Evolutionary conservation across 2,888 invertebrate genomes (phyloP).

Genomic region (Drosophila neonasuta): DNA sequence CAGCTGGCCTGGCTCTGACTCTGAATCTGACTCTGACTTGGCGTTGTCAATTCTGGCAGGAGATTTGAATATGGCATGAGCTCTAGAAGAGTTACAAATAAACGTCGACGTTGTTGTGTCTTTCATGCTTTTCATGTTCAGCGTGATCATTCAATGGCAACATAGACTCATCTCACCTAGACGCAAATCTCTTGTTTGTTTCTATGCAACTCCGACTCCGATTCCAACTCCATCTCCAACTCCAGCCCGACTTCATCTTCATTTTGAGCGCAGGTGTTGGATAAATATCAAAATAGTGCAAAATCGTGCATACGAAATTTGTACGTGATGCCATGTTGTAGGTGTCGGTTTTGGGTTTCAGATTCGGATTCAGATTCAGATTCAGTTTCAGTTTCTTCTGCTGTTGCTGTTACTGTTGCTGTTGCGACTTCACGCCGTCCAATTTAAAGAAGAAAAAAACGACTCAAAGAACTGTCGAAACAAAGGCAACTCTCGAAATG

Average conservation of each 20-base stretch:
- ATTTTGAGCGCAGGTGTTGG: slow-evolving; percentile 79
- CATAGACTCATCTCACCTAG: slow-evolving; percentile 48
- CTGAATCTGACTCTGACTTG: slow-evolving; percentile 17
- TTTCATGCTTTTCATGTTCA: slow-evolving; percentile 75
- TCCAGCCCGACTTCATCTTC: slow-evolving; percentile 22
- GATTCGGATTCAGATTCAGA: slow-evolving; percentile 30
- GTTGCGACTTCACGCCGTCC: slow-evolving; percentile 43
- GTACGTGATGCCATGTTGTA: slow-evolving; percentile 82
- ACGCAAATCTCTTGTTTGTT: slow-evolving; percentile 36
- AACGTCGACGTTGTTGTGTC: slow-evolving; percentile 43
- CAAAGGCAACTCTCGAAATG: slow-evolving; percentile 40
- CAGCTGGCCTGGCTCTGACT: slow-evolving; percentile 29
- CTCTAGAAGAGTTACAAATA: slow-evolving; percentile 55
- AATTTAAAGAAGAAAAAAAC: slow-evolving; percentile 45
- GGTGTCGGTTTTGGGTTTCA: slow-evolving; percentile 71
- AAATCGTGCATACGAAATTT: slow-evolving; percentile 81
- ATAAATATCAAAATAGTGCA: slow-evolving; percentile 81
- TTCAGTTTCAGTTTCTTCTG: slow-evolving; percentile 28
- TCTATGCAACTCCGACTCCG: slow-evolving; percentile 40
- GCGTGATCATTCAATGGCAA: slow-evolving; percentile 68
- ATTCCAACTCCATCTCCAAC: slow-evolving; percentile 34
- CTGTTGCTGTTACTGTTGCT: slow-evolving; percentile 28
- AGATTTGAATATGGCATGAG: slow-evolving; percentile 59
- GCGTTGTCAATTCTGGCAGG: slow-evolving; percentile 60
- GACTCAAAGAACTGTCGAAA: slow-evolving; percentile 63